Base-by-base conservation (phyloP, 2,113 vertebrate species). In the Danionella cerebrum region DNA sequence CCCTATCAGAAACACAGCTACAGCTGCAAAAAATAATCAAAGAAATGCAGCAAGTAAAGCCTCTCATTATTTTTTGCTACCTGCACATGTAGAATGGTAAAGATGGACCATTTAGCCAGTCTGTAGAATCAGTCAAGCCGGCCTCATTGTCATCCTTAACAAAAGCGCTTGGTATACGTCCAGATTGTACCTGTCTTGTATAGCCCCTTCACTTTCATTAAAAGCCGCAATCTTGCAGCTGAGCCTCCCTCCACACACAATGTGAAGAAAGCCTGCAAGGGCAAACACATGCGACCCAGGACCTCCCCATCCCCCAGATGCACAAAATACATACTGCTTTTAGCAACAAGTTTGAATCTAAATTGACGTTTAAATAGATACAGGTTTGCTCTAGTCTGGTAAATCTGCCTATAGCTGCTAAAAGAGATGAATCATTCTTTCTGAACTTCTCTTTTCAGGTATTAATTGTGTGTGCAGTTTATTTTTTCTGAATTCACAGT, bases 231-330 rank as follows among this genome's bases (percentile, higher is more conserved):
- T 82, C 76, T 72, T 79, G 79, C 81, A 88, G 86, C 85, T 90
- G 88, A 82, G 88, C 79, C 86, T 83, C 84, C 80, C 47, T 66
- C 58, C 68, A 78, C 69, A 67, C 79, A 86, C 81, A 82, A 80
- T 76, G 80, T 79, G 82, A 78, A 65, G 80, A 73, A 78, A 77
- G 76, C 80, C 81, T 84, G 82, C 85, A 87, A 89, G 87, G 89
- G 89, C 86, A 89, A 87, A 87, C 86, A 90, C 83, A 85, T 84
- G 81, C 84, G 85, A 88, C 84, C 85, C 78, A n/a, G 80, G 82
- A 82, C 82, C 84, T 81, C 79, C 77, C 79, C 77, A 33, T n/a
- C n/a, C n/a, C 78, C 78, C 82, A 13, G 41, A 66, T 41, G 58
- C 25, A 60, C 53, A 77, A 86, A 87, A 66, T 83, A 85, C 83